Evolutionary conservation across 2,888 invertebrate genomes (phyloP), one percentile per base, ranked within the genome.

Genomic region (Thalpophila matura): DNA sequence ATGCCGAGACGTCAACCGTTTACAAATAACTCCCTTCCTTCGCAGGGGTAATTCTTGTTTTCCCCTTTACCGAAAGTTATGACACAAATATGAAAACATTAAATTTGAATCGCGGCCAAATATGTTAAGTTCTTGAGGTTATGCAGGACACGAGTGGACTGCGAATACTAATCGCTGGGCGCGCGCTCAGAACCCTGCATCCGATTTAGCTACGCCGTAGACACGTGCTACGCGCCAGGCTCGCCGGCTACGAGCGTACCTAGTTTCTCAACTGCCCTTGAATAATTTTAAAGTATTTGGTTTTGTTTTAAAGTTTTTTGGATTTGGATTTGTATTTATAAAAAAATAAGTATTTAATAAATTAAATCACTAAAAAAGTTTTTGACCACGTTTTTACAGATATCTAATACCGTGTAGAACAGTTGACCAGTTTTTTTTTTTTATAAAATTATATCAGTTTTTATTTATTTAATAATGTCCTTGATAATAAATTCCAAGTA

Each of bases 41-140:
- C 76, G 86, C 84, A 83, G 82, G 85, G 83, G 87, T 90, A 90
- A 91, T 93, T 92, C 91, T 92, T 91, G 88, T 92, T 90, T 91
- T 88, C 87, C 86, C 87, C 86, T 91, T 90, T 87, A 86, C 87
- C 76, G 81, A 90, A 92, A 92, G 88, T 92, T 93, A 91, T 91
- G 90, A 90, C 91, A 91, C 88, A 91, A 92, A 90, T 92, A 90
- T 91, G 90, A 90, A 92, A 91, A 91, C 89, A 93, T 92, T 92
- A 90, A 91, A 92, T 93, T 94, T 94, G 91, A 94, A 92, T 89
- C 87, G 86, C 83, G 80, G 92, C 91, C 92, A 94, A 93, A 92
- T 92, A 91, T 92, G 91, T 91, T 91, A 90, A 90, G 86, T 89
- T 90, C 76, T 88, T 81, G 79, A 86, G 85, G 84, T 88, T 88